Evolutionary conservation across 2,888 invertebrate genomes (phyloP).

Genomic region (Nomada goodeniana): DNA sequence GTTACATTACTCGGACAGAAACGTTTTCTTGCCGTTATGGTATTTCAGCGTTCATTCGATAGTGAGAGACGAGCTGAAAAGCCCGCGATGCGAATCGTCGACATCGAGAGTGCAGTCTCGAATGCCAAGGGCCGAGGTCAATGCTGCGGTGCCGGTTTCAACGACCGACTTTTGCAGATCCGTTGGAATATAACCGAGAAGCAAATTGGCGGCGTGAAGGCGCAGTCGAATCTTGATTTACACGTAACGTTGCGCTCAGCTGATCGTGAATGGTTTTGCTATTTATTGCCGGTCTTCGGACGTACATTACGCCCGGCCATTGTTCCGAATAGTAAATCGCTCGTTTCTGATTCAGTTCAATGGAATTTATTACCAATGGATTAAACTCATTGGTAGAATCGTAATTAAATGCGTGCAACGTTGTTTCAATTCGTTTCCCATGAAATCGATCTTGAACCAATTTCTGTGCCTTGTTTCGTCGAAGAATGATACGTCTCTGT

Average conservation of each 20-base stretch:
- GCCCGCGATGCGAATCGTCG: constrained; percentile 27
- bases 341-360: neutral
- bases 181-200: constrained; percentile 50
- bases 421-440: too few relatives aligned
- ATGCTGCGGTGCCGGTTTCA: constrained; percentile 62
- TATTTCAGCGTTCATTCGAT: too few relatives aligned
- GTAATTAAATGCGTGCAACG: too few relatives aligned
- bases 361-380: too few relatives aligned
- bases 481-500: too few relatives aligned
- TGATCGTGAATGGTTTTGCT: constrained; percentile 61
- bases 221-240: constrained; percentile 69
- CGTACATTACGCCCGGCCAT: neutral
- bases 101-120: constrained; percentile 49
- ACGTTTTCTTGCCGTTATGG: too few relatives aligned
- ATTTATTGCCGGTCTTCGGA: constrained; percentile 64
- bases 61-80: neutral
- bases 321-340: neutral
- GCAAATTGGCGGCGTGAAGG: constrained; percentile 62
- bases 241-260: constrained; percentile 70
- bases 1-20: too few relatives aligned
- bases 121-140: constrained; percentile 69
- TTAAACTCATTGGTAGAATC: too few relatives aligned
- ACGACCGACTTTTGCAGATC: constrained; percentile 57
- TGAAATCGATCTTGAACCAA: too few relatives aligned
- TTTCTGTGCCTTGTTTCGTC: too few relatives aligned